A percentile compares a stretch with the other conserved stretches of the same genome.
These are phyloP conservation scores for Parelbella ahira DNA, from an alignment of 2,888 invertebrate genomes.

Conservation along the genomic window DNA sequence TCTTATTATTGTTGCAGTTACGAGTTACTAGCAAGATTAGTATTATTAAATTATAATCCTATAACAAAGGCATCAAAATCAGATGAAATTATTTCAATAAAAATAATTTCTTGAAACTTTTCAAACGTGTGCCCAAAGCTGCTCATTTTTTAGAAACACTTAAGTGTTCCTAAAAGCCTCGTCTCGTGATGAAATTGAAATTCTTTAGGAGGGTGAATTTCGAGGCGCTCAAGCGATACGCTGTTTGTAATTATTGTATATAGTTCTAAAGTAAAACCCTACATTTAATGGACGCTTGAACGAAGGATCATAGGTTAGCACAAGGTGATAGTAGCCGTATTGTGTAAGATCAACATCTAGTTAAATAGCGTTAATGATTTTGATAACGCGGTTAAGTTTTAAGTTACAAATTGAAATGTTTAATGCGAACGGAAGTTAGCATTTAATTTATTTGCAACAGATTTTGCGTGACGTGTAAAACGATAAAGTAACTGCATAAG, in stretches of 20 bases:
- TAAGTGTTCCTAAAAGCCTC: slow-evolving; percentile 21
- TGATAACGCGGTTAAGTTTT: slow-evolving; percentile 16
- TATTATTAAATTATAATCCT: no score
- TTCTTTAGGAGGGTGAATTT: slow-evolving; percentile 31
- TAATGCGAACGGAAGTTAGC: no score
- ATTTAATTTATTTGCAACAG: neutral
- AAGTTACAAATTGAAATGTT: neutral
- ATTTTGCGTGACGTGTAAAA: neutral
- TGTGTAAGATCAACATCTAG: slow-evolving; percentile 22
- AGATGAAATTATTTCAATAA: no score
- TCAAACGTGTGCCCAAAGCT: slow-evolving; percentile 8
- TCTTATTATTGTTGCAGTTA: slow-evolving; percentile 1
- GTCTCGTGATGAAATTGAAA: slow-evolving; percentile 6
- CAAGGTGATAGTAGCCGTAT: slow-evolving; percentile 72
- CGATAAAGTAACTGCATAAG: no score
- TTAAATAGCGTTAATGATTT: slow-evolving; percentile 13
- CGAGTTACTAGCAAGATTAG: neutral
- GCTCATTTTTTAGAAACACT: no score
- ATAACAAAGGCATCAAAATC: no score
- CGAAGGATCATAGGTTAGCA: slow-evolving; percentile 68
- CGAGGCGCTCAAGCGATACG: slow-evolving; percentile 52
- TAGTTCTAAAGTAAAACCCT: slow-evolving; percentile 42
- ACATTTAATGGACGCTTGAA: slow-evolving; percentile 55
- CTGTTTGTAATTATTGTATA: slow-evolving; percentile 71
- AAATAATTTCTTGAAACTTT: slow-evolving; percentile 6